Percentiles rank a stretch among this genome's conserved stretches.
Conservation (phyloP, 2,113 vertebrate genomes). For the Saguinus midas region DNA sequence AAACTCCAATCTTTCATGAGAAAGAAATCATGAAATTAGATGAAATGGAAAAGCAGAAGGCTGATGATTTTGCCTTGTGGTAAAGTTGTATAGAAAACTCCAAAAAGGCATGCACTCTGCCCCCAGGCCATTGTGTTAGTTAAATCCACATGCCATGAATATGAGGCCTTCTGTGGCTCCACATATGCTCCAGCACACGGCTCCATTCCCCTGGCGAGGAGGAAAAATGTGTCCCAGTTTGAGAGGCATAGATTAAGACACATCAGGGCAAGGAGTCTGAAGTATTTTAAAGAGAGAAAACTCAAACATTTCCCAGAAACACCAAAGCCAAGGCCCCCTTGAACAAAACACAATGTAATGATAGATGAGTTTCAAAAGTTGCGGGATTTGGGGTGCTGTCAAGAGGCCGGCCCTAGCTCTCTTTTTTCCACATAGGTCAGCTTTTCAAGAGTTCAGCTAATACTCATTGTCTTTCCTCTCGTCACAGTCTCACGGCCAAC, state of each 20-base stretch:
- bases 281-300: constrained; percentile 36
- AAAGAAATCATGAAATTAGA: not conserved
- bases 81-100: not conserved
- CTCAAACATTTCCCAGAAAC: not conserved
- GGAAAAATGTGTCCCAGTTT: not conserved
- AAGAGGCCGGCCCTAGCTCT: not conserved
- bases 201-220: not conserved
- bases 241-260: not conserved
- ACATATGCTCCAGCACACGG: fast-evolving
- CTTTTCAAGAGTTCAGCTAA: too few relatives aligned
- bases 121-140: not conserved
- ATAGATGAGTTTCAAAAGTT: not conserved
- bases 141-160: not conserved
- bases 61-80: not conserved
- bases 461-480: not conserved
- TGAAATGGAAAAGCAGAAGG: not conserved
- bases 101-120: not conserved
- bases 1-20: not conserved
- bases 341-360: not conserved
- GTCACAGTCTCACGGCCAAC: fast-evolving
- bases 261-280: not conserved
- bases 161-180: not conserved
- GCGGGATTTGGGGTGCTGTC: not conserved
- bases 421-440: not conserved
- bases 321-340: not conserved